Evolutionary conservation across 2,888 invertebrate genomes (phyloP), one percentile per base, ranked within the genome.

Genomic region (Limnephilus auricula): DNA sequence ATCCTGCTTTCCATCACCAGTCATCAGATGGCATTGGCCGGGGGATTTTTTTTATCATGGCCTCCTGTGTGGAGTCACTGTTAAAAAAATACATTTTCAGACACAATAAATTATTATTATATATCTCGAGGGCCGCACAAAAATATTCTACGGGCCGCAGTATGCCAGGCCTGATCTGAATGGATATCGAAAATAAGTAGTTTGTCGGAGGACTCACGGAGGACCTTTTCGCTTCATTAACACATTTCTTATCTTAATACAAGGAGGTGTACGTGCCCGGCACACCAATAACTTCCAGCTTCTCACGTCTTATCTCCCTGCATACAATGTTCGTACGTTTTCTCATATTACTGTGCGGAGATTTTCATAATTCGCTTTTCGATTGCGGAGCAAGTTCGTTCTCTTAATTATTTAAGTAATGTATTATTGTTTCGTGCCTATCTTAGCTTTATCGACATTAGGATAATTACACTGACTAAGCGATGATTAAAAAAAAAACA

Each of bases 221-320:
- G 79, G 89, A 89, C 89, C 89, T 80, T 89, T 89, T 82, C 37
- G 89, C 89, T 82, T 89, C 89, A 89, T 89, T 89, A 89, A 89
- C 89, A 89, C 89, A 89, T 89, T 89, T 89, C 89, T 89, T 89
- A 89, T 89, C 89, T 89, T 89, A 89, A 79, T 89, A 88, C 88
- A 88, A 88, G 79, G 88, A 88, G 88, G 34, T 79, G 37, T 89
- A 89, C 89, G 89, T 89, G 89, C 78, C 79, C 12, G 37, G 79
- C 12, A 89, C 89, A 79, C 79, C 79, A 89, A 89, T 89, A 89
- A 89, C 50, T 83, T 83, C 82, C 31, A 15, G 15, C 45, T 45
- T 45, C 82, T 25, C n/a, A 30, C 79, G 40, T 89, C 79, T 89
- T 79, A 89, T 89, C 79, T 37, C 34, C 79, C 18, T 79, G 34